Conservation (phyloP, 64 coral and sea anemone species). For the Dendronephthya gigantea region DNA sequence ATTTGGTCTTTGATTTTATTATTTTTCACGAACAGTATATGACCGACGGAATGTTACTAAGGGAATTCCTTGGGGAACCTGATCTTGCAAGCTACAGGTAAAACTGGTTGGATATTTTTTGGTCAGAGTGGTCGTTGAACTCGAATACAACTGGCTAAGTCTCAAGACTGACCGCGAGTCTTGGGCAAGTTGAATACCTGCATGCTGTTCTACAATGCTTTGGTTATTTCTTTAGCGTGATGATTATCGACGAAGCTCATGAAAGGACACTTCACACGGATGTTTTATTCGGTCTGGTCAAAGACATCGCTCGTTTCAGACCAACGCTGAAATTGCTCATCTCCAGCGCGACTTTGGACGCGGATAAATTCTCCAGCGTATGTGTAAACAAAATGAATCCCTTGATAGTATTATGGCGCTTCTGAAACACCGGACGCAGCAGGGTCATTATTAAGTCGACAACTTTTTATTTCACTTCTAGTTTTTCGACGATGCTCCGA, state of each 20-base stretch:
- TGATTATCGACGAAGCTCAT: slow-evolving; percentile 95
- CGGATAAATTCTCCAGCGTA: slow-evolving; percentile 94
- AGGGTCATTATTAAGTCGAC: too few species aligned
- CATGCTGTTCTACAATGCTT: neutral
- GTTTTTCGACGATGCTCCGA: slow-evolving; percentile 99
- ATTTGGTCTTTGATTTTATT: neutral
- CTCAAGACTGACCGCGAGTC: too few species aligned
- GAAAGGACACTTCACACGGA: slow-evolving; percentile 92
- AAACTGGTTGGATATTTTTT: neutral
- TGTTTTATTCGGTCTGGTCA: slow-evolving; percentile 91
- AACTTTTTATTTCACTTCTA: neutral
- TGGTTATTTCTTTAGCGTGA: slow-evolving; percentile 43
- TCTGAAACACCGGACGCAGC: neutral
- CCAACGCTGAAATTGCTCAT: slow-evolving; percentile 78
- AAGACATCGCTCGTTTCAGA: slow-evolving; percentile 91
- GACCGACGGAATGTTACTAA: slow-evolving; percentile 94
- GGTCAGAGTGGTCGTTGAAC: too few species aligned
- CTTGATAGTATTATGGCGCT: neutral
- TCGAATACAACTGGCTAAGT: too few species aligned
- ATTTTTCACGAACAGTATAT: slow-evolving; percentile 53
- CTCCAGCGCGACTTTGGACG: slow-evolving; percentile 96
- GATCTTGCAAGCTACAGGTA: slow-evolving; percentile 97
- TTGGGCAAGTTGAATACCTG: too few species aligned
- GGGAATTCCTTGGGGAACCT: slow-evolving; percentile 91
- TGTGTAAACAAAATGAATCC: neutral